phyloP scores from a whole-genome alignment of 2,113 vertebrate species.

The Peromyscus polionotus region DNA sequence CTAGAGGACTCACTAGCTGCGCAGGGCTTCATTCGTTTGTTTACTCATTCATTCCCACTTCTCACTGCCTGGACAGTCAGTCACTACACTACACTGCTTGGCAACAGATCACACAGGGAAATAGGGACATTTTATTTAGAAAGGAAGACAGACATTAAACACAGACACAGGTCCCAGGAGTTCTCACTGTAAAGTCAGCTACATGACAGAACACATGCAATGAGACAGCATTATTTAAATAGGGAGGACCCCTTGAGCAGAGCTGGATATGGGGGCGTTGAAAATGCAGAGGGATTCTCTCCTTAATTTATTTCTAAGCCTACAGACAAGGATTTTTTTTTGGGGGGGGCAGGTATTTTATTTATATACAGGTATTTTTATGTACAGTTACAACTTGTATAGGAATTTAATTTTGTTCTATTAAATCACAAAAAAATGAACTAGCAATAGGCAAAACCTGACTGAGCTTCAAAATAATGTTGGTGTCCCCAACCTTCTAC shows the following conservation, averaged over 20 bases:
- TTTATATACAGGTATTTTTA: slow-evolving; percentile 35
- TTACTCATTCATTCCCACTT: neutral
- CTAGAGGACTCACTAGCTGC: neutral
- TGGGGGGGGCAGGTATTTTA: neutral
- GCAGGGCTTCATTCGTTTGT: neutral
- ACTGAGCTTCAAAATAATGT: neutral
- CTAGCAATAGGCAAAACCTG: slow-evolving; percentile 11
- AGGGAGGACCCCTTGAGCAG: neutral
- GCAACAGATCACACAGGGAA: neutral
- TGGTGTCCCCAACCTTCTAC: neutral
- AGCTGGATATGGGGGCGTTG: neutral
- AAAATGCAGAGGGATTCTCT: neutral
- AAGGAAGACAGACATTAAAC: neutral
- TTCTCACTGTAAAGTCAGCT: neutral
- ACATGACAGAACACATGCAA: neutral
- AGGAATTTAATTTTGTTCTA: slow-evolving; percentile 63
- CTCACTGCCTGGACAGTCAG: neutral
- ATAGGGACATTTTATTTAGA: neutral
- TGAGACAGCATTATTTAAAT: neutral
- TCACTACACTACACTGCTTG: neutral
- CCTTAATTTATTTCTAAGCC: neutral
- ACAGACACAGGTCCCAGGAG: neutral
- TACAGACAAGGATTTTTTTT: neutral
- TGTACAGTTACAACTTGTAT: slow-evolving; percentile 71
- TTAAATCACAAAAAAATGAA: slow-evolving; percentile 45